Percentiles rank a stretch among this genome's conserved stretches.
Evolutionary conservation across 92 coral and sea anemone species (phyloP).

Genomic region (Blastomussa wellsi): DNA sequence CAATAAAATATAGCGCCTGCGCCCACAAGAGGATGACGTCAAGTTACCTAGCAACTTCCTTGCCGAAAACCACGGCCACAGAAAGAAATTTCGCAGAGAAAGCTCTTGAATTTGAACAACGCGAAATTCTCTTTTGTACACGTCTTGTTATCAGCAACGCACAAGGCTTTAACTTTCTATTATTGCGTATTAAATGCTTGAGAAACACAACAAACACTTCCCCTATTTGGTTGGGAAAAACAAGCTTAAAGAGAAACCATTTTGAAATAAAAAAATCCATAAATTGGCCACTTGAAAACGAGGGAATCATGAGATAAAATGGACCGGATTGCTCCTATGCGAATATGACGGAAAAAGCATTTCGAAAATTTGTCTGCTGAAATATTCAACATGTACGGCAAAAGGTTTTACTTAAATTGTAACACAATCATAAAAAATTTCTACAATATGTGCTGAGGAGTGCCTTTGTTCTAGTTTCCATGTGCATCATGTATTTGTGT

Average conservation of each 20-base stretch:
- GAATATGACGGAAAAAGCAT: neutral
- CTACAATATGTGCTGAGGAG: neutral
- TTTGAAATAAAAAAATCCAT: neutral
- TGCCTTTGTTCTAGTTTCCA: neutral
- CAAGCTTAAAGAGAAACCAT: neutral
- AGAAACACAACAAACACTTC: neutral
- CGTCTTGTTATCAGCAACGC: neutral
- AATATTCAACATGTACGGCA: neutral
- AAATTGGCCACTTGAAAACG: neutral
- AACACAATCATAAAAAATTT: too few species aligned
- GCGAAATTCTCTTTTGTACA: neutral
- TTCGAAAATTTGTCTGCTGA: neutral
- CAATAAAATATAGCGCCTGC: conserved; percentile 1
- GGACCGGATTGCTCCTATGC: neutral
- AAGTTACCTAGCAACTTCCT: neutral
- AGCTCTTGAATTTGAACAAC: neutral
- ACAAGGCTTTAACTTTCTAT: neutral
- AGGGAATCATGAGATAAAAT: neutral
- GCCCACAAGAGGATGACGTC: conserved; percentile 1
- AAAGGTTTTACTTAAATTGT: neutral
- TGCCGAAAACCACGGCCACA: neutral
- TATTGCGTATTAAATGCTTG: neutral
- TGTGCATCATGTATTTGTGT: neutral
- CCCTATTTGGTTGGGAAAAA: neutral
- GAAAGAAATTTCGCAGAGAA: neutral